Evolutionary conservation across 2,113 vertebrate genomes (phyloP).

Genomic region (Manacus vitellinus): DNA sequence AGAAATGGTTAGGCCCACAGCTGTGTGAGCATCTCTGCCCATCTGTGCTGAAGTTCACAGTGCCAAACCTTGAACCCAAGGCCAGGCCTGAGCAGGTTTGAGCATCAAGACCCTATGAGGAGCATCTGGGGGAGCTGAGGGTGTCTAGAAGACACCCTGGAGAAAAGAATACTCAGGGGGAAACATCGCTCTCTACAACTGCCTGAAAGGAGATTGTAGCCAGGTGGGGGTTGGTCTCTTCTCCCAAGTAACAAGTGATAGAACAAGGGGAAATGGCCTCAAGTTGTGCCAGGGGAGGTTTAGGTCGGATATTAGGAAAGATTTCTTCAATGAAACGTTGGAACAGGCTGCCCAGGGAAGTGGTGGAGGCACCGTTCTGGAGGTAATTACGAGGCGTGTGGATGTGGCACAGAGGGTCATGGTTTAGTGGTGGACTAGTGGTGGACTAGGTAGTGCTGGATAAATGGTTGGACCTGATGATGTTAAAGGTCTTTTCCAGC

Average conservation of each 20-base stretch:
- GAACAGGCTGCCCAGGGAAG: neutral
- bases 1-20: neutral
- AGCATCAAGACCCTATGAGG: neutral
- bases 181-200: accelerated
- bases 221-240: neutral
- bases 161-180: neutral
- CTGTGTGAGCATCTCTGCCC: neutral
- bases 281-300: neutral
- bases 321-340: neutral
- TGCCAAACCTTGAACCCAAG: neutral
- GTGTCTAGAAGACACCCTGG: neutral
- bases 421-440: neutral
- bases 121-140: neutral
- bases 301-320: neutral
- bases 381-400: neutral
- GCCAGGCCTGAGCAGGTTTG: neutral
- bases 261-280: neutral
- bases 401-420: neutral
- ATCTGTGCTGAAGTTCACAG: neutral
- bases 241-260: neutral
- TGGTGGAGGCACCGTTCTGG: neutral
- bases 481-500: neutral
- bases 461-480: neutral
- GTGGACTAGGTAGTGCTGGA: neutral
- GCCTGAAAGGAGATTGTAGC: neutral